phyloP scores from a whole-genome alignment of 35 echinoderm and acorn worm species.

The Strongylocentrotus purpuratus region DNA sequence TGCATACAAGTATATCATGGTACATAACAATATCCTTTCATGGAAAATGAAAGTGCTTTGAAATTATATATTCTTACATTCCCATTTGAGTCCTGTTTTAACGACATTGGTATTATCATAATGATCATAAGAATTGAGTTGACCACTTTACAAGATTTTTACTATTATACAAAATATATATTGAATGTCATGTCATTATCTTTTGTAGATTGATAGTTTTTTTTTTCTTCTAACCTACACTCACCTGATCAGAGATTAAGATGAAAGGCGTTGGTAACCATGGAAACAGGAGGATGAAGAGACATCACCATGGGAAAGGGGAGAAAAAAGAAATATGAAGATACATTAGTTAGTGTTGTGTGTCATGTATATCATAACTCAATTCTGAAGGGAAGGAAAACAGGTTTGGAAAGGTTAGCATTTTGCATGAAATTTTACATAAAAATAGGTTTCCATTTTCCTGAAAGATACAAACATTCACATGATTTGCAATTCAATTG shows the following conservation, averaged over 20 bases:
- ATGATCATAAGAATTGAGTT: too few relatives aligned
- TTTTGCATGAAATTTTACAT: not conserved
- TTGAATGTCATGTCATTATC: too few relatives aligned
- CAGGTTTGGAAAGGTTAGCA: not conserved
- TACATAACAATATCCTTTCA: too few relatives aligned
- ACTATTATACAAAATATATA: not conserved
- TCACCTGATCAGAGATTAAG: not conserved
- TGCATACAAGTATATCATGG: too few relatives aligned
- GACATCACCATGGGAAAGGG: not conserved
- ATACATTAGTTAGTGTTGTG: not conserved
- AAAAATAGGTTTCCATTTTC: not conserved
- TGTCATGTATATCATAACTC: not conserved
- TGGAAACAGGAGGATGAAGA: not conserved
- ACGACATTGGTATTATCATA: too few relatives aligned
- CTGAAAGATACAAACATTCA: not conserved
- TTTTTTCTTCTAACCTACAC: not conserved
- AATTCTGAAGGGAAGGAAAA: not conserved
- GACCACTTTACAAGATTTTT: too few relatives aligned
- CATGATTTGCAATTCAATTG: not conserved
- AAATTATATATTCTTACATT: too few relatives aligned
- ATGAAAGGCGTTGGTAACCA: not conserved
- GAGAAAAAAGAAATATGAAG: not conserved
- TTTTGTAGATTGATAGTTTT: too few relatives aligned
- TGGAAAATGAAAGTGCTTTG: too few relatives aligned
- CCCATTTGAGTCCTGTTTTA: too few relatives aligned